These are phyloP conservation scores for Hyperoplus lanceolatus DNA, from an alignment of 2,797 vertebrate species.

Conservation along the genomic window DNA sequence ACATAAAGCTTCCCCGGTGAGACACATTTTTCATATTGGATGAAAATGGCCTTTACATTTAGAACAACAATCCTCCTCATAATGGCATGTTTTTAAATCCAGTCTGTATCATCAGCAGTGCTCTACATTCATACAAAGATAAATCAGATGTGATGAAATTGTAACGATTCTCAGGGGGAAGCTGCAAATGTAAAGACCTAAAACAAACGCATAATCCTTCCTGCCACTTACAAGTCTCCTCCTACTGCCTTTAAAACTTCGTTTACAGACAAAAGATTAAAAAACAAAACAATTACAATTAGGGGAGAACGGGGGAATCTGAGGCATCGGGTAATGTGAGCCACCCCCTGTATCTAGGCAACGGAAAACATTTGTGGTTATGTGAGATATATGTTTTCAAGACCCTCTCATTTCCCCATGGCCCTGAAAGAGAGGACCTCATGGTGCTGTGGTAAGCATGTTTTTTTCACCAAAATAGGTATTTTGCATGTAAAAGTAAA, in stretches of 20 bases:
- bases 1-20: slow-evolving; percentile 32
- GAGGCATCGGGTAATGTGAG: no score
- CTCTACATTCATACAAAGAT: slow-evolving; percentile 39
- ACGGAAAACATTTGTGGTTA: no score
- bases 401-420: no score
- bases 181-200: slow-evolving; percentile 4
- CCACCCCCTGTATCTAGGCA: no score
- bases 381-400: no score
- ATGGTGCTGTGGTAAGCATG: no score
- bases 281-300: slow-evolving; percentile 43
- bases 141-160: slow-evolving; percentile 53
- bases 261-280: slow-evolving; percentile 43
- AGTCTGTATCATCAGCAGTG: slow-evolving; percentile 25
- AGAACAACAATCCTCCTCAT: slow-evolving; percentile 28
- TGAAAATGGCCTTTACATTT: slow-evolving; percentile 16
- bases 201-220: slow-evolving; percentile 29
- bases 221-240: slow-evolving; percentile 49
- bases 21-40: slow-evolving; percentile 20
- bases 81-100: slow-evolving; percentile 30
- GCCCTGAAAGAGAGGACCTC: no score
- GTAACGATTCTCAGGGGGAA: slow-evolving; percentile 18
- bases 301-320: no score
- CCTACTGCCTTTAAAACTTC: slow-evolving; percentile 74
- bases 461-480: no score
- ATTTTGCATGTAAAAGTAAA: no score